Base-by-base conservation (phyloP, 2,888 invertebrate species). In the Cantharis flavilabris region DNA sequence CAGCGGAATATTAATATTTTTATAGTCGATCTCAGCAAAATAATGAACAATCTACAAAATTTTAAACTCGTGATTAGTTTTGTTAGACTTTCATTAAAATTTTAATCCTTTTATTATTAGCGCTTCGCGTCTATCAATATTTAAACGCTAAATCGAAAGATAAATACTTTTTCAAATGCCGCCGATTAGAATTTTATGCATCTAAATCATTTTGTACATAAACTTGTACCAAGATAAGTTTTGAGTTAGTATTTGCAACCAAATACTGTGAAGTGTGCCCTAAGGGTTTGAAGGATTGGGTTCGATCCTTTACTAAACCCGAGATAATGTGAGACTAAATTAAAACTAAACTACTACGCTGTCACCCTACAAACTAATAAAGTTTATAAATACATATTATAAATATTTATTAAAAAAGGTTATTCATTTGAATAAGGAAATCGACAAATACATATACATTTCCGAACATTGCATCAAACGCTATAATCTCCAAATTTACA, bases 81-180 rank as follows among this genome's bases (percentile, higher is more conserved):
- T 84, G 83, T 84, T 84, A 83, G 83, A 84, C 83, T 85, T 84
- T 84, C 83, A 85, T 85, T 84, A 85, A 84, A 33, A 84, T 83
- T 83, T 83, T 84, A 84, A 84, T 84, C 84, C 84, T 81, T 82
- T 82, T 84, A 82, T 84, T 83, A 84, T 82, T 83, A 79, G 77
- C 77, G 77, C 72, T 79, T 76, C 78, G 73, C 80, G 77, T 76
- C 62, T 79, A 80, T 82, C 81, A 83, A 82, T 82, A 83, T 77
- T 80, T 79, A 76, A 76, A 73, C 62, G 23, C 33, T 75, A 72
- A 76, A 75, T 77, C 72, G 72, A 75, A 75, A 72, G 26, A 75
- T 75, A 75, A 64, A 62, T 65, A 72, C 69, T 69, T 76, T 62
- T 4, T 64, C 77, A 78, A 80, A 79, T 79, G 74, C 70, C 70